Percentiles rank a stretch among this genome's conserved stretches.
These are phyloP conservation scores for Paratilapia polleni DNA, from an alignment of 2,113 vertebrate genomes.

Conservation along the genomic window DNA sequence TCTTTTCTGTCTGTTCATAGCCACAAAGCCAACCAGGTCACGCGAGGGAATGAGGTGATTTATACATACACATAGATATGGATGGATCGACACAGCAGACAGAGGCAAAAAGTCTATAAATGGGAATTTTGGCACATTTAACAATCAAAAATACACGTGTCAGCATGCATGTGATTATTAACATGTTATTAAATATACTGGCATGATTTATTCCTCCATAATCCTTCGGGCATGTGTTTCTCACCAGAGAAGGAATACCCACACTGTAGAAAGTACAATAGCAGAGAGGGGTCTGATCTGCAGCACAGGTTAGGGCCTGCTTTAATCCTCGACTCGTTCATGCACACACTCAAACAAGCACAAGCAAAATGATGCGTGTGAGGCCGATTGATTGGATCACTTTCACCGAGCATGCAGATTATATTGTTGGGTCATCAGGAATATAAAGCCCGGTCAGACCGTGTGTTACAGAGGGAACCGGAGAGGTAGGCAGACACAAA, in stretches of 20 bases:
- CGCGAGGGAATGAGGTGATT: slow-evolving; percentile 44
- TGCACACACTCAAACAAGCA: slow-evolving; percentile 7
- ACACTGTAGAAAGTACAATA: not conserved
- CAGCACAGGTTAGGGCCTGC: slow-evolving; percentile 2
- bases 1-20: slow-evolving; percentile 58
- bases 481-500: not conserved
- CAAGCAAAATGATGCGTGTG: not conserved
- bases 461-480: not conserved
- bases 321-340: slow-evolving; percentile 37
- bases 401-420: slow-evolving; percentile 63
- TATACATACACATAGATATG: not conserved
- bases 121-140: not conserved
- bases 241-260: not conserved
- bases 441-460: slow-evolving; percentile 28
- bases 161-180: not conserved
- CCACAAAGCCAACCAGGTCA: slow-evolving; percentile 69
- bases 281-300: not conserved
- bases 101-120: not conserved
- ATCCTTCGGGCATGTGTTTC: not conserved
- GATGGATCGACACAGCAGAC: not conserved
- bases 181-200: not conserved
- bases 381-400: slow-evolving; percentile 62
- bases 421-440: slow-evolving; percentile 58
- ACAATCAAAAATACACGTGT: not conserved
- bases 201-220: not conserved